Evolutionary conservation across 2,888 invertebrate species (phyloP).

Genomic region (Diadromus collaris): DNA sequence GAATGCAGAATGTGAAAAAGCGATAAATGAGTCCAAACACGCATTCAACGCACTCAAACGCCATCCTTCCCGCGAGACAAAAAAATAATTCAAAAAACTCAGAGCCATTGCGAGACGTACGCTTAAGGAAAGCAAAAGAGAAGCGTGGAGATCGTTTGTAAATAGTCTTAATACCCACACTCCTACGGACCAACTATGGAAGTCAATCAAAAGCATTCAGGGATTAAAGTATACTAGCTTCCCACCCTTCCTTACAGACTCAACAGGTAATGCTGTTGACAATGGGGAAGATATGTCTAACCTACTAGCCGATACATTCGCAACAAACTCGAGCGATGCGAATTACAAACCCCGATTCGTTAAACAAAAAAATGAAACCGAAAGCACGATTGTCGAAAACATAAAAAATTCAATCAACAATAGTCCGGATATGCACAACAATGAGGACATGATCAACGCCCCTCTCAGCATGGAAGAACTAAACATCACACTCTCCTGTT

Average conservation of each 20-base stretch:
- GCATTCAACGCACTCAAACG: conserved; percentile 53
- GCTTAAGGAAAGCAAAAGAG: conserved; percentile 41
- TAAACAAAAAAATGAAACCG: background rate
- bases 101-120: conserved; percentile 46
- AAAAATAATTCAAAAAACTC: conserved; percentile 49
- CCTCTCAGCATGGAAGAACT: conserved; percentile 8
- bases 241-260: background rate
- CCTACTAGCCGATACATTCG: conserved; percentile 18
- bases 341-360: conserved; percentile 5
- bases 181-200: conserved; percentile 31
- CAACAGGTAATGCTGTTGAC: background rate
- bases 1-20: conserved; percentile 47
- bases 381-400: background rate
- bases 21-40: conserved; percentile 36
- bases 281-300: conserved; percentile 3
- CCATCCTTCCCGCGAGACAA: conserved; percentile 38
- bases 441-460: background rate
- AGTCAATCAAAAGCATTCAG: conserved; percentile 46
- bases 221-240: background rate
- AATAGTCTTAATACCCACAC: conserved; percentile 19
- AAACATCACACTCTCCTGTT: background rate
- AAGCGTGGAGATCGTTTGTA: conserved; percentile 45
- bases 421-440: background rate
- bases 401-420: background rate
- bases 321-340: conserved; percentile 13